These are phyloP conservation scores for Orchesella cincta DNA, from an alignment of 1,140 invertebrate genomes.

Conservation along the genomic window DNA sequence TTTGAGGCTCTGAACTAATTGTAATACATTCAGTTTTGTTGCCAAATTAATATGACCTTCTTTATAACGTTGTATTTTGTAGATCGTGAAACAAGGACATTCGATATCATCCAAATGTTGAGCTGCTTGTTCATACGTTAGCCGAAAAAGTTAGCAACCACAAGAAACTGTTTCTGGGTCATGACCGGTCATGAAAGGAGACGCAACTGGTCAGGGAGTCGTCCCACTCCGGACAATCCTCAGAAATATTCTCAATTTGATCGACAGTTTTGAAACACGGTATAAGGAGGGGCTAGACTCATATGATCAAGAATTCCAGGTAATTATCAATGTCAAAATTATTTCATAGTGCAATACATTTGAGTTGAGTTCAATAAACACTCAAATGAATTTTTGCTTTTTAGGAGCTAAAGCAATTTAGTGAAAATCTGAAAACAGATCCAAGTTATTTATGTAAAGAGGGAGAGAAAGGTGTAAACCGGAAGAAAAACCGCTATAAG, in stretches of 20 bases:
- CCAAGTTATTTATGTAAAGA: slow-evolving; percentile 61
- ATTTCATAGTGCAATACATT: too few relatives aligned
- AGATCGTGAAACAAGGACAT: background rate
- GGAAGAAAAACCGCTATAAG: slow-evolving; percentile 70
- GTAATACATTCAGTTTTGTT: too few relatives aligned
- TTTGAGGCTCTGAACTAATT: too few relatives aligned
- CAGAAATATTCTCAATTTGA: slow-evolving; percentile 61
- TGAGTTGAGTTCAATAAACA: background rate
- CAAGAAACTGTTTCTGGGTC: background rate
- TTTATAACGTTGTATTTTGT: background rate
- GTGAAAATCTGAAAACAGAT: slow-evolving; percentile 58
- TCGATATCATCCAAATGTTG: background rate
- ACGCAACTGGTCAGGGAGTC: slow-evolving; percentile 16
- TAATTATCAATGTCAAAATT: too few relatives aligned
- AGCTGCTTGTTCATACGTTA: background rate
- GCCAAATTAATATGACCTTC: too few relatives aligned
- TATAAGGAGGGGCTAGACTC: slow-evolving; percentile 56
- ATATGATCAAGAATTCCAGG: slow-evolving; percentile 61
- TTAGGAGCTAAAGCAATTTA: slow-evolving; percentile 60
- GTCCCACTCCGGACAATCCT: slow-evolving; percentile 58
- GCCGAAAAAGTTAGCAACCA: background rate
- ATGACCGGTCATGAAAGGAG: slow-evolving; percentile 45
- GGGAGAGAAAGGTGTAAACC: slow-evolving; percentile 67
- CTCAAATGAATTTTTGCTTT: slow-evolving; percentile 44
- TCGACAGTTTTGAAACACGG: slow-evolving; percentile 58